A percentile compares a stretch with the other conserved stretches of the same genome.
Evolutionary conservation across 2,888 invertebrate genomes (phyloP).

Genomic region (Julus scandinavius): DNA sequence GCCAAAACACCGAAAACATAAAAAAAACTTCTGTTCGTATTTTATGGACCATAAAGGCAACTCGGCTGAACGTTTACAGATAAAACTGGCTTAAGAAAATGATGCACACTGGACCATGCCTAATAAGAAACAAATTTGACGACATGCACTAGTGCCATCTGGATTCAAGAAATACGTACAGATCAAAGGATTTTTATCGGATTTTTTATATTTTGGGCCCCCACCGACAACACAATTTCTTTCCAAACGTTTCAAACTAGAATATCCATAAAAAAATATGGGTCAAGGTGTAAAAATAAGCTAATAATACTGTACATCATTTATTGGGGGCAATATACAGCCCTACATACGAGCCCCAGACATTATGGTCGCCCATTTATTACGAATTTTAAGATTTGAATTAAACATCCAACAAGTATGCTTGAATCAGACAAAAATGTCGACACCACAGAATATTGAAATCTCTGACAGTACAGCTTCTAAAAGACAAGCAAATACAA

Average conservation of each 20-base stretch:
- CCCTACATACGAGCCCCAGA: no score
- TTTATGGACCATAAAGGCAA: not conserved
- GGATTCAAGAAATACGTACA: not conserved
- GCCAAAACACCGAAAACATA: not conserved
- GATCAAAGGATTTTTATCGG: not conserved
- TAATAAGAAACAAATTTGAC: slow-evolving; percentile 37
- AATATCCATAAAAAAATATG: not conserved
- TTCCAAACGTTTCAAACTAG: no score
- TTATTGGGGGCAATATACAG: no score
- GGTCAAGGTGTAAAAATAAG: not conserved
- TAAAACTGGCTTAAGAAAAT: slow-evolving; percentile 25
- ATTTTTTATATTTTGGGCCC: no score
- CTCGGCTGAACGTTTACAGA: not conserved
- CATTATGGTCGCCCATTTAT: no score
- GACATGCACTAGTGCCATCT: not conserved
- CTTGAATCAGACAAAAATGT: no score
- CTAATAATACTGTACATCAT: not conserved
- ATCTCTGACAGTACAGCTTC: no score
- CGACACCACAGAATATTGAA: no score
- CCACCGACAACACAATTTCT: no score
- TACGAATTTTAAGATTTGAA: no score
- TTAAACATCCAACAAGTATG: no score
- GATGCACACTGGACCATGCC: not conserved
- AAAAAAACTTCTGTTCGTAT: not conserved
- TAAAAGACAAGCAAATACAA: no score